These are phyloP conservation scores for Semaprochilodus insignis DNA, from an alignment of 2,797 vertebrate genomes.

Conservation along the genomic window DNA sequence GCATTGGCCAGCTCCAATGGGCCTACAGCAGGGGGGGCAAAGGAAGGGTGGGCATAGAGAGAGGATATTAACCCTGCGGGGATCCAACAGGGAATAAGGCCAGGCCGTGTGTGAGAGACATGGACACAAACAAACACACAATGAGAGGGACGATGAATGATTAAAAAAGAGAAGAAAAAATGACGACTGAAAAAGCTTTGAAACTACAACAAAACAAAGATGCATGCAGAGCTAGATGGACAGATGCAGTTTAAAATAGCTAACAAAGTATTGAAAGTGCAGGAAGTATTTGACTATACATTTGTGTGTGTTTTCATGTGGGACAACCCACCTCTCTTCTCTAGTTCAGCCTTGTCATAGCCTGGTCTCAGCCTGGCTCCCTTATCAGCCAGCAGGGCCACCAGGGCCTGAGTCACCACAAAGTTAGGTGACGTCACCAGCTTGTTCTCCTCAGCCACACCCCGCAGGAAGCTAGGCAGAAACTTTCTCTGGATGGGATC, in stretches of 20 bases:
- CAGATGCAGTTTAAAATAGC: background rate
- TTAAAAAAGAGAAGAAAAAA: conserved; percentile 4
- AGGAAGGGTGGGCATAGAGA: conserved; percentile 93
- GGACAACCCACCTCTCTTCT: conserved; percentile 89
- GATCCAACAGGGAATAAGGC: conserved; percentile 82
- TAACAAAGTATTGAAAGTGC: background rate
- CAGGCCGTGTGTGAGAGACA: conserved; percentile 67
- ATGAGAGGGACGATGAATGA: conserved; percentile 16
- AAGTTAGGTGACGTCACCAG: conserved; percentile 97
- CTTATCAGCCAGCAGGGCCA: conserved; percentile 94
- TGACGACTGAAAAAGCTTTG: background rate
- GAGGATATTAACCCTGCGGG: conserved; percentile 92
- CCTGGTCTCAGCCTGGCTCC: conserved; percentile 90
- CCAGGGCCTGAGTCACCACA: conserved; percentile 96
- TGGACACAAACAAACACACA: conserved; percentile 30
- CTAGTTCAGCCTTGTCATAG: conserved; percentile 92
- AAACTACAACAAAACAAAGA: background rate
- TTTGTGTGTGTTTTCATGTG: background rate
- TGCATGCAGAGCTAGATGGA: background rate
- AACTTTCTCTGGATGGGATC: conserved; percentile 97
- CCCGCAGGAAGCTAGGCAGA: conserved; percentile 93
- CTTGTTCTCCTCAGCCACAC: conserved; percentile 96
- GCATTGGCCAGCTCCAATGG: conserved; percentile 98
- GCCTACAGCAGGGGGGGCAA: conserved; percentile 94
- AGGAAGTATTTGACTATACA: background rate